phyloP scores from a whole-genome alignment of 2,113 vertebrate genomes.

The Vulpes ferrilata region DNA sequence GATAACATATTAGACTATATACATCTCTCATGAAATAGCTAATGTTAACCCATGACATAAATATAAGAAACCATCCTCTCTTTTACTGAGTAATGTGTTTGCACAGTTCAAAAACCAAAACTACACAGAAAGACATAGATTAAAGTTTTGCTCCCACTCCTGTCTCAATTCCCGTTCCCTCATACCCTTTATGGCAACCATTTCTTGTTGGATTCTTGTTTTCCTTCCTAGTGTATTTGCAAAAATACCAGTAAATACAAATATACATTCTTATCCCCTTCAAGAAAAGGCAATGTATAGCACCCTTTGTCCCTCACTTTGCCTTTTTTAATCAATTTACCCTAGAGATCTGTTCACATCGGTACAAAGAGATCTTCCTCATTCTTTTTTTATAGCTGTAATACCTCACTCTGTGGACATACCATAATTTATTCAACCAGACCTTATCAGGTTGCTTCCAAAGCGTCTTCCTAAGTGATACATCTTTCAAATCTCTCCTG shows the following conservation, averaged over 20 bases:
- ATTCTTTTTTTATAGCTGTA: neutral
- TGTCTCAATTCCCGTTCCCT: neutral
- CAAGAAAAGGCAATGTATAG: neutral
- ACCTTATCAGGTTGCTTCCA: neutral
- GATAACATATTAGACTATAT: neutral
- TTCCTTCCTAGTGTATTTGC: neutral
- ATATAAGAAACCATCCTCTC: neutral
- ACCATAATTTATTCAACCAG: neutral
- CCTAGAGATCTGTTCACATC: neutral
- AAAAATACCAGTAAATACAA: constrained; percentile 8
- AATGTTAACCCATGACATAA: neutral
- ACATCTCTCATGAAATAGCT: neutral
- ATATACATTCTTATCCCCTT: neutral
- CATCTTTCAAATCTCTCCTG: neutral
- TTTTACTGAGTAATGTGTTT: neutral
- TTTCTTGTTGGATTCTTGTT: neutral
- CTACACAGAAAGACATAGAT: neutral
- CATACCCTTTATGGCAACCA: neutral
- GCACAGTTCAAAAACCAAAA: constrained; percentile 21
- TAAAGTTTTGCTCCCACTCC: neutral
- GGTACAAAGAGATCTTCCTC: neutral
- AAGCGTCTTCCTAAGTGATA: neutral
- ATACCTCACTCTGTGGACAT: neutral
- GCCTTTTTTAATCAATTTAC: neutral
- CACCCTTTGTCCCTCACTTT: neutral